Percentiles rank a stretch among this genome's conserved stretches.
These are phyloP conservation scores for Neosilurus hyrtlii DNA, from an alignment of 2,797 vertebrate species.

Conservation along the genomic window DNA sequence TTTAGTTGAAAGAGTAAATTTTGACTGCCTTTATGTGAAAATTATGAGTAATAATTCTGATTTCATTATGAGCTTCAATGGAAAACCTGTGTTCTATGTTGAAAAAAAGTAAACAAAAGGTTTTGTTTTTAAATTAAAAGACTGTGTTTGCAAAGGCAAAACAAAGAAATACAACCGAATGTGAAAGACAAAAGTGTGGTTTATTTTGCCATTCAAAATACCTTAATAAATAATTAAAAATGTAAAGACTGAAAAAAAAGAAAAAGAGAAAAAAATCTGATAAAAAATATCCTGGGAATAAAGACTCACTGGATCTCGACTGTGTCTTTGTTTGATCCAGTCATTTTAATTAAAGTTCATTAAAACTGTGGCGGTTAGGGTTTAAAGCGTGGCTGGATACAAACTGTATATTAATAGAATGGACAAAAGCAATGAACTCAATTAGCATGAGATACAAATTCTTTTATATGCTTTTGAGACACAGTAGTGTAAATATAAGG, in stretches of 20 bases:
- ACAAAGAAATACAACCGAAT: conserved; percentile 42
- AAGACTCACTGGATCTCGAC: no score
- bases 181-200: background rate
- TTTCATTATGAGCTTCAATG: background rate
- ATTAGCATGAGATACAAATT: conserved; percentile 14
- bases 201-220: background rate
- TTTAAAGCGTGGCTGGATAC: conserved; percentile 4
- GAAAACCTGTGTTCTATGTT: background rate
- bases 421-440: conserved; percentile 34
- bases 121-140: background rate
- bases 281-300: background rate
- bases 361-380: conserved; percentile 5
- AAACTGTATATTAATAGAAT: conserved; percentile 5
- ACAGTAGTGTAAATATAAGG: background rate
- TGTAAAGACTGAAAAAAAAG: background rate
- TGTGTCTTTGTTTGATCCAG: background rate
- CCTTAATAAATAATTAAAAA: background rate
- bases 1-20: background rate
- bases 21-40: background rate
- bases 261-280: background rate
- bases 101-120: background rate
- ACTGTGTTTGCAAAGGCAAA: conserved; percentile 1
- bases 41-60: background rate
- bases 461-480: background rate
- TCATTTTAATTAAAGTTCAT: background rate